Evolutionary conservation across 1,140 invertebrate genomes (phyloP).

Genomic region (Trinorchestia longiramus): DNA sequence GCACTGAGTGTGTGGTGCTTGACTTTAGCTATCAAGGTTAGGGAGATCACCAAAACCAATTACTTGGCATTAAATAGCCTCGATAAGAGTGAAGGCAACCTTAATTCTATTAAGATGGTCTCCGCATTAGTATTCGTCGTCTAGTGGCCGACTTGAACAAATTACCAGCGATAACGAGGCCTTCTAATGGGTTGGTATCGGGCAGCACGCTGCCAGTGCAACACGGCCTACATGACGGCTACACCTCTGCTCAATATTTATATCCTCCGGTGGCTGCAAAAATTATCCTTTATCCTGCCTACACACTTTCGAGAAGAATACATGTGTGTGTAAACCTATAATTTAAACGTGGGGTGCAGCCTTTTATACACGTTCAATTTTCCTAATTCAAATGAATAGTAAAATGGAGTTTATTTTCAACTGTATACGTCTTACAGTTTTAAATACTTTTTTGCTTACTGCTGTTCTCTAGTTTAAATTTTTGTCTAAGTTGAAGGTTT

Average conservation of each 20-base stretch:
- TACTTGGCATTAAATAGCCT: conserved; percentile 50
- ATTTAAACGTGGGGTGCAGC: not conserved
- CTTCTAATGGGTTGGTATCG: conserved; percentile 37
- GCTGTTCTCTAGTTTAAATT: not conserved
- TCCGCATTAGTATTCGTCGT: conserved; percentile 44
- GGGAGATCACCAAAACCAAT: conserved; percentile 12
- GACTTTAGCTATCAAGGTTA: not conserved
- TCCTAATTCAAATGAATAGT: not conserved
- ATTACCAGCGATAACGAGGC: conserved; percentile 36
- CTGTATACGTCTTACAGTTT: not conserved
- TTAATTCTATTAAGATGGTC: conserved; percentile 53
- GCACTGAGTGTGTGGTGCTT: not conserved
- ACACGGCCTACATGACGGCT: conserved; percentile 12
- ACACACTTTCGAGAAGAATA: not conserved
- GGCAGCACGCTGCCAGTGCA: not conserved
- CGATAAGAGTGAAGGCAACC: conserved; percentile 42
- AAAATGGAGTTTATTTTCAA: not conserved
- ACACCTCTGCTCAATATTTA: not conserved
- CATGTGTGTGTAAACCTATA: not conserved
- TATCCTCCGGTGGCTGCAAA: not conserved
- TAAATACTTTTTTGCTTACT: not conserved
- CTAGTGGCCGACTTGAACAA: conserved; percentile 38
- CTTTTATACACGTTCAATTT: not conserved
- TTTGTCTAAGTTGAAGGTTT: not conserved
- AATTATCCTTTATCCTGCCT: not conserved